Evolutionary conservation across 2,888 invertebrate genomes (phyloP), one percentile per base, ranked within the genome.

Genomic region (Heliconius hortense): DNA sequence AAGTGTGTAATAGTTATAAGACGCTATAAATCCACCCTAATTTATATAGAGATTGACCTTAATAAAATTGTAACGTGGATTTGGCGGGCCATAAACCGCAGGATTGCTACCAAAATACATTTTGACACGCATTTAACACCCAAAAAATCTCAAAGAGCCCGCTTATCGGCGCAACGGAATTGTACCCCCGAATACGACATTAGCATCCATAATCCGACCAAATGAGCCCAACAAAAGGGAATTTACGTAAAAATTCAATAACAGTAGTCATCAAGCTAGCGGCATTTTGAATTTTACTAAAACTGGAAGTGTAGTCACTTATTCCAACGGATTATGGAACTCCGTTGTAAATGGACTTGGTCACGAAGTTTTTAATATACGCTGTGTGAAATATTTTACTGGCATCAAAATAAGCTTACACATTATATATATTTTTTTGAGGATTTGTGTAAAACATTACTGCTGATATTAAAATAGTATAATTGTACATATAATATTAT

Each of bases 231-330:
- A 88, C 89, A 89, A 89, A 87, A 83, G 82, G 83, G 81, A 81
- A 88, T 89, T 90, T 89, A 87, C 87, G 86, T 88, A 85, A 87
- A 89, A 89, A 85, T 85, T 83, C 83, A 86, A 88, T 88, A 87
- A 84, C 82, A 82, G 80, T 77, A 81, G 83, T 82, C 82, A 84
- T 87, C 84, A 83, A 76, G 78, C 77, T 79, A 75, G 78, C 72
- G 79, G 78, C 71, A 79, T 80, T 82, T 80, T 76, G 80, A 77
- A 78, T 79, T 80, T 79, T 73, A 80, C 77, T 76, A 76, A 76
- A 73, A 74, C 66, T 72, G 78, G 77, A 78, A 79, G 77, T 77
- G 76, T 81, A 75, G 35, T 66, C 72, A 73, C 76, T 78, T 77
- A 76, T 77, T 75, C 39, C 77, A 75, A 68, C 67, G 70, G 70